phyloP scores from a whole-genome alignment of 2,888 invertebrate genomes.

The Apamea epomidion region DNA sequence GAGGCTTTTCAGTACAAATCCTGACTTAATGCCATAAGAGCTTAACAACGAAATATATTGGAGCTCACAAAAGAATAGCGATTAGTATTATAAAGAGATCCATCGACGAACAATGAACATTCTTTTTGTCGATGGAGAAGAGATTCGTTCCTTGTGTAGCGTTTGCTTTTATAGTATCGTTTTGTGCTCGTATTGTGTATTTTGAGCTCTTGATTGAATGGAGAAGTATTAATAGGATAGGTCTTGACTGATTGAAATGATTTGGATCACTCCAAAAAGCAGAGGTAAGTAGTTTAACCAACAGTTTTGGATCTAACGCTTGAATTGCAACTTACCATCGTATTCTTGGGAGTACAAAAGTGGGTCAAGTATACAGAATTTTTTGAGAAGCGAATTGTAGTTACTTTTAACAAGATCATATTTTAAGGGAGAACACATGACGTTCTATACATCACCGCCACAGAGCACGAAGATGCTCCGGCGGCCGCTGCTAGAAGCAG shows the following conservation, averaged over 20 bases:
- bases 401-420: not conserved
- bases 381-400: no score
- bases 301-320: not conserved
- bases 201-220: not conserved
- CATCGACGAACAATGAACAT: not conserved
- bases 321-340: not conserved
- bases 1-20: conserved; percentile 31
- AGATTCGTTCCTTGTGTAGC: not conserved
- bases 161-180: not conserved
- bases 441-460: no score
- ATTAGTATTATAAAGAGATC: not conserved
- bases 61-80: conserved; percentile 3
- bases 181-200: not conserved
- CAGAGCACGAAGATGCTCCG: no score
- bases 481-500: not conserved
- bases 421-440: not conserved
- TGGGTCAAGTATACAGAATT: no score
- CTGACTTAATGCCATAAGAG: not conserved
- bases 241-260: not conserved
- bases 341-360: not conserved
- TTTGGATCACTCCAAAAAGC: not conserved
- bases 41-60: conserved; percentile 42
- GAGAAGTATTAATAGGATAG: not conserved
- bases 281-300: not conserved
- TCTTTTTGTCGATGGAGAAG: not conserved